These are phyloP conservation scores for Acanthisitta chloris DNA, from an alignment of 2,113 vertebrate genomes.

Conservation along the genomic window DNA sequence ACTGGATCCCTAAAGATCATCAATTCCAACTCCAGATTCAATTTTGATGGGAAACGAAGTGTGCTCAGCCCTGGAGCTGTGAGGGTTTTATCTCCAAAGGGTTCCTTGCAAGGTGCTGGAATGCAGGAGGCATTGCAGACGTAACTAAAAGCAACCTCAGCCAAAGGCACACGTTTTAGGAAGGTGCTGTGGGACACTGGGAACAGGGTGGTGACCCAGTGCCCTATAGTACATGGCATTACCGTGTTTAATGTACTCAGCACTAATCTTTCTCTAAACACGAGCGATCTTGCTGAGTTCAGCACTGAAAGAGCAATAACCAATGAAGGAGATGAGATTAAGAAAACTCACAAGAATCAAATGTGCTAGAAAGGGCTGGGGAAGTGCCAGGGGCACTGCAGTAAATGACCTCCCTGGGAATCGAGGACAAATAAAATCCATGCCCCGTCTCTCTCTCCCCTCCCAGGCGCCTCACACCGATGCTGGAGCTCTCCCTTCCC, in stretches of 20 bases:
- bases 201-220: not conserved
- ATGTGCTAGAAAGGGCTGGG: slow-evolving; percentile 51
- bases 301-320: slow-evolving; percentile 68
- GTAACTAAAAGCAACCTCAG: not conserved
- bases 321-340: slow-evolving; percentile 60
- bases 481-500: not conserved
- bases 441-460: not conserved
- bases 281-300: slow-evolving; percentile 66
- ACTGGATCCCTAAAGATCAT: not conserved
- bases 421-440: slow-evolving; percentile 54
- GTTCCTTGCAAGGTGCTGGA: not conserved
- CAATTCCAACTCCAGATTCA: not conserved
- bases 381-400: slow-evolving; percentile 51
- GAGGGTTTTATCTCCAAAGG: not conserved
- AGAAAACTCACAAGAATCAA: slow-evolving; percentile 58
- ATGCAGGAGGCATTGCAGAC: not conserved
- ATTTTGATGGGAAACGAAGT: not conserved
- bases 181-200: not conserved
- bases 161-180: not conserved
- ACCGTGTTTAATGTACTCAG: slow-evolving; percentile 62
- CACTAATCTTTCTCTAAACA: slow-evolving; percentile 70
- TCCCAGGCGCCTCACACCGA: not conserved
- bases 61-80: not conserved
- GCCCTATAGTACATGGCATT: slow-evolving; percentile 38
- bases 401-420: slow-evolving; percentile 51